Base-by-base conservation (phyloP, 2,113 vertebrate species). In the Menidia beryllina region DNA sequence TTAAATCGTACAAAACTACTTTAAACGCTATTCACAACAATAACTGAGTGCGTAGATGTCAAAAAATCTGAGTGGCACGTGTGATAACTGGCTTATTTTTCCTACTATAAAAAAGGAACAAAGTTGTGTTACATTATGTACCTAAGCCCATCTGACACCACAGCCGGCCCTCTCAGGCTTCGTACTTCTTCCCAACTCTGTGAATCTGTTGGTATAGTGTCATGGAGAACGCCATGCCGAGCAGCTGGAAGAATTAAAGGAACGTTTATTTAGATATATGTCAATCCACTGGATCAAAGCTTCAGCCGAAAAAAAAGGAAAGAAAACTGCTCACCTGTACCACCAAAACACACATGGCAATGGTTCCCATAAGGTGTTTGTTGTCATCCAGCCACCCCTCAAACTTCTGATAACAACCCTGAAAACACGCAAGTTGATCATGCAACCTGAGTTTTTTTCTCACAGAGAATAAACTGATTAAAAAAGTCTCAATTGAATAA, bases 191-290 rank as follows among this genome's bases (percentile, higher is more conserved):
- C 53, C 96, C 96, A 48, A 93, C 94, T 85, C 96, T 92, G 91
- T 97, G 97, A 91, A 98, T 97, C 87, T 99, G 98, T 79, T 99
- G 97, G 92, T 98, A 99, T 19, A 99, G 94, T 1, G 96, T 98
- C 98, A 99, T 99, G 68, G 98, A 98, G 90, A 99, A 99, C 20
- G 96, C 98, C 98, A 99, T 98, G 41, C 97, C 98, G 47, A 99
- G 95, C 65, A 99, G 96, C 98, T 99, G 93, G 82, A 74, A 82
- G 76, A 14, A 91, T 13, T n/a, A n/a, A n/a, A n/a, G 15, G 39
- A 26, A 55, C 30, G 1, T 6, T 34, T 10, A 8, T 34, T 34
- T 34, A 41, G 4, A 43, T 36, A 41, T 11, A 9, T 19, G 19
- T 59, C n/a, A 69, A 41, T 20, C 12, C 23, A 25, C 13, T 14